Evolutionary conservation across 2,113 vertebrate genomes (phyloP), one percentile per base, ranked within the genome.

Genomic region (Chaetodon trifascialis): DNA sequence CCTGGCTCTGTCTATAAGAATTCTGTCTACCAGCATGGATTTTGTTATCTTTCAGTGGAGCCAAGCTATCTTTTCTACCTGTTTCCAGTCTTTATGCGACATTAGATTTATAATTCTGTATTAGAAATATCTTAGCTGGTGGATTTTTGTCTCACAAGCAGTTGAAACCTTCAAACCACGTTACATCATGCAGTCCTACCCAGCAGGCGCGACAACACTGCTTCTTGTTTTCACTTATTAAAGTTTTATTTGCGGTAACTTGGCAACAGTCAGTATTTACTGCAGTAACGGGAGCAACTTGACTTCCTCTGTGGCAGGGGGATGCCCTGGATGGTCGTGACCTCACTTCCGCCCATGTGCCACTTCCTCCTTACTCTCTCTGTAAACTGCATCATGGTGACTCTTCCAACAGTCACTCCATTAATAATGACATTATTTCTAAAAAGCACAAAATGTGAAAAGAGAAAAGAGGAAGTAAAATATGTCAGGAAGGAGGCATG

Each of bases 301-400:
- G 84, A 87, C 84, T 73, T 86, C 83, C 65, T 49, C 63, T 51
- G 60, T 49, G 38, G 38, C 30, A 7, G 42, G 21, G 51, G 58
- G 38, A 30, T 67, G 12, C 72, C 51, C 72, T 44, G 3, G 1
- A 12, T 68, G 72, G 69, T 55, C 60, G 42, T 90, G 86, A 91
- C 73, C 55, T 91, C 81, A 91, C 73, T 80, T 85, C 75, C 78
- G 79, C 78, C 60, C 70, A 30, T 58, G 21, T 66, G 30, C 34
- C 47, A 60, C 75, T 77, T 87, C 80, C 76, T 72, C 64, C 21
- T 64, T 52, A 38, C 59, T 64, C 25, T 76, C 71, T 21, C 11
- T 42, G 14, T 36, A 11, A 69, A 36, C 44, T 68, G 38, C 30
- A 7, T 63, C 30, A 34, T 49, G 36, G 65, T 63, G 17, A 73